Evolutionary conservation across 2,888 invertebrate genomes (phyloP).

Genomic region (Pilophorus perplexus): DNA sequence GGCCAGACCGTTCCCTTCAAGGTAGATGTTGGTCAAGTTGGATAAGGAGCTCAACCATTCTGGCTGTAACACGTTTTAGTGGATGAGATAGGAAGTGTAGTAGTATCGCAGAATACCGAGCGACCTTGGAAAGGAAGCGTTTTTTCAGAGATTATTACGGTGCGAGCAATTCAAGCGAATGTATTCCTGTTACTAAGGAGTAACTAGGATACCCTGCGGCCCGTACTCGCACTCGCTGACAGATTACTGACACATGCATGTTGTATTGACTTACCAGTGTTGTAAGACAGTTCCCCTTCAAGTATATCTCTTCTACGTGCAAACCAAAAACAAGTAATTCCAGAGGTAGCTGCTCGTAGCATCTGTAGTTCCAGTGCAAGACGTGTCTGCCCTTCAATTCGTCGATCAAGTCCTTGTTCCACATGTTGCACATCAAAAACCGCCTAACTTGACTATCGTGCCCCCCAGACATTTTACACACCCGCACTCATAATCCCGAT

Average conservation of each 20-base stretch:
- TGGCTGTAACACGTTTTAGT: constrained; percentile 44
- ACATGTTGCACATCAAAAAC: constrained; percentile 29
- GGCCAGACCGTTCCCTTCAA: constrained; percentile 35
- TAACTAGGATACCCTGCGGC: no score
- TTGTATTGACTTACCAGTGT: constrained; percentile 36
- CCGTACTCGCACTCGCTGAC: not conserved
- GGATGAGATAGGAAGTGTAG: no score
- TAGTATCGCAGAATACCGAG: no score
- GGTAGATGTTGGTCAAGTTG: constrained; percentile 39
- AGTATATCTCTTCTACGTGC: constrained; percentile 44
- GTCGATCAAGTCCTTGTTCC: constrained; percentile 48
- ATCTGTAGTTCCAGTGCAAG: constrained; percentile 42
- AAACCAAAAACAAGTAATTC: constrained; percentile 41
- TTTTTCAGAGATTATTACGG: no score
- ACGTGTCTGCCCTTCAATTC: constrained; percentile 46
- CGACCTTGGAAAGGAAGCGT: no score
- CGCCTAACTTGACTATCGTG: constrained; percentile 17
- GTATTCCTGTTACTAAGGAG: no score
- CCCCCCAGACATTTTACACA: no score
- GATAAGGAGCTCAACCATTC: constrained; percentile 37
- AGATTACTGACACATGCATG: not conserved
- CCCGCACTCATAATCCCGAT: no score
- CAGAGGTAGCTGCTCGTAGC: constrained; percentile 30
- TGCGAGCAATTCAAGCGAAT: no score
- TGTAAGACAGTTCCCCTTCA: constrained; percentile 41